These are phyloP conservation scores for Sapayoa aenigma DNA, from an alignment of 2,113 vertebrate genomes.

Conservation along the genomic window DNA sequence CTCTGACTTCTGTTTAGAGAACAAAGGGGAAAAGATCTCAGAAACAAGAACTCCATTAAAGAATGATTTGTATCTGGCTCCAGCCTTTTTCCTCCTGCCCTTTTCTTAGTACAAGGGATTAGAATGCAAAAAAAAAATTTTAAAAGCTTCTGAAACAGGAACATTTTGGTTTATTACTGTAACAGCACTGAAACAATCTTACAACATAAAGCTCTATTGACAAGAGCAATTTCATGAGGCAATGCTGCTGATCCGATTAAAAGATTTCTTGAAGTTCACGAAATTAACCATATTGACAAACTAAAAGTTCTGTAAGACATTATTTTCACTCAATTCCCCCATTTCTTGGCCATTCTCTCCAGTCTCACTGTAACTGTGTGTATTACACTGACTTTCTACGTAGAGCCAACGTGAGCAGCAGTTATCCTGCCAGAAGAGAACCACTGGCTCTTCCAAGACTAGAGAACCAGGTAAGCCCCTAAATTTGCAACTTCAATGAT, in stretches of 20 bases:
- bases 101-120: not conserved
- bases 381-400: fast-evolving
- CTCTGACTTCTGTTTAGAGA: not conserved
- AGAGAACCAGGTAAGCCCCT: not conserved
- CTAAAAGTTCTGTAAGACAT: not conserved
- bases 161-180: not conserved
- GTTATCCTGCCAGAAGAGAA: not conserved
- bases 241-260: not conserved
- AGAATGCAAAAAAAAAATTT: not conserved
- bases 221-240: not conserved
- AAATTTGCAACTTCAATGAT: not conserved
- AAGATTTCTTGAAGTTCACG: not conserved
- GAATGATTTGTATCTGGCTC: not conserved
- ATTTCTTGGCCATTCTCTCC: not conserved
- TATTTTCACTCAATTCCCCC: not conserved
- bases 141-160: not conserved
- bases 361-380: not conserved
- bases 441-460: not conserved
- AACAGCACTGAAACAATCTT: not conserved
- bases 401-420: not conserved
- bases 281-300: not conserved
- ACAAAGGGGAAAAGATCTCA: not conserved
- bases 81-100: not conserved
- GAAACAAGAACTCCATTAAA: not conserved
- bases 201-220: conserved; percentile 9